A percentile compares a stretch with the other conserved stretches of the same genome.
Conservation (phyloP, 2,888 invertebrate species). For the Anthoptus insignis region DNA sequence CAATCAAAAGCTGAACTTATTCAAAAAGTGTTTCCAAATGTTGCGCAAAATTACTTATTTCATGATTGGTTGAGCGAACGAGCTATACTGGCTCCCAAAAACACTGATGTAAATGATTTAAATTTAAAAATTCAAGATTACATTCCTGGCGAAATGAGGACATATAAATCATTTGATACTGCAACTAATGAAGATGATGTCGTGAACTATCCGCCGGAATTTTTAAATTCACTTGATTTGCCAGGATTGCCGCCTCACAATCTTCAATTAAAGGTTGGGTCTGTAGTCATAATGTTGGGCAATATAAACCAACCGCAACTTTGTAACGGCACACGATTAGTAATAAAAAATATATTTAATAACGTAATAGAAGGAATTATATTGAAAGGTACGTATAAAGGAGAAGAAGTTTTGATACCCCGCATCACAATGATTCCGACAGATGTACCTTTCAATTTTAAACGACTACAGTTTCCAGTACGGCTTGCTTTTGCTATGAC, state of each 20-base stretch:
- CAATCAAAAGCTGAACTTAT: too few relatives aligned
- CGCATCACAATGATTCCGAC: too few relatives aligned
- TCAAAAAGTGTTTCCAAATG: neutral
- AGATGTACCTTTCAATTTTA: too few relatives aligned
- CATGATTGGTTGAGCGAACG: neutral
- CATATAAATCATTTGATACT: neutral
- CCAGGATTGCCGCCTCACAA: too few relatives aligned
- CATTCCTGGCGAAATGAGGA: neutral
- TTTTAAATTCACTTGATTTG: conserved; percentile 48
- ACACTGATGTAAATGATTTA: neutral
- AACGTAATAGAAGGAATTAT: neutral
- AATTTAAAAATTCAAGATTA: neutral
- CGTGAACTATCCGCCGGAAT: conserved; percentile 28
- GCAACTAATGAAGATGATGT: neutral
- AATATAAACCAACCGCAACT: too few relatives aligned
- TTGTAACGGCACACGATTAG: neutral
- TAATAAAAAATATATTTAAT: neutral
- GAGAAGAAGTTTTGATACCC: too few relatives aligned
- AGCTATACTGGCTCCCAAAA: neutral
- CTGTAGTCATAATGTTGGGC: too few relatives aligned
- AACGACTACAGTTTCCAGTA: too few relatives aligned
- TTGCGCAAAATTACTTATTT: neutral
- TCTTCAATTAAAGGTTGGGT: too few relatives aligned
- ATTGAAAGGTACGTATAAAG: neutral
- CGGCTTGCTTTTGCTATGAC: too few relatives aligned